Conservation (phyloP, 2,888 invertebrate species). For the Eilema sororculum region DNA sequence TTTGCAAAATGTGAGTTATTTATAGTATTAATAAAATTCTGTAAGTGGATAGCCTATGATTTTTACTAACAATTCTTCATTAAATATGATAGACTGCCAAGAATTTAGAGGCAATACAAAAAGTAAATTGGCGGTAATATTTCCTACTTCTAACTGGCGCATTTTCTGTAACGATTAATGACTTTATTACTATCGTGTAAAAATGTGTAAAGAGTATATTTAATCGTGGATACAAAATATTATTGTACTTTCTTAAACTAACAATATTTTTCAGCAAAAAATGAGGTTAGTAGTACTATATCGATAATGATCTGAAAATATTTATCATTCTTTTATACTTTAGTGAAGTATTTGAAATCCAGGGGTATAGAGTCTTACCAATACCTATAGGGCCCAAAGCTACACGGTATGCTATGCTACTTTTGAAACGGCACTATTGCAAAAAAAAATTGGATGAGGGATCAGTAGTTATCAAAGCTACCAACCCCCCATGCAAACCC, state of each 20-base stretch:
- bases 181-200: conserved; percentile 17
- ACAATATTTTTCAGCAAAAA: neutral
- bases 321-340: no score
- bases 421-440: no score
- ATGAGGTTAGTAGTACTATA: neutral
- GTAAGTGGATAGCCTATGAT: neutral
- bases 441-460: no score
- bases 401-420: no score
- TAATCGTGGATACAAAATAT: neutral
- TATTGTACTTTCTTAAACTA: neutral
- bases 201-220: conserved; percentile 17
- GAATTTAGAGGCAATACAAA: neutral
- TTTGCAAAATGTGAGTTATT: neutral
- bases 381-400: no score
- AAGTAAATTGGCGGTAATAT: conserved; percentile 27
- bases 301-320: no score
- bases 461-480: no score
- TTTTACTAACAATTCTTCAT: neutral
- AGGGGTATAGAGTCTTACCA: no score
- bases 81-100: neutral
- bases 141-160: conserved; percentile 22
- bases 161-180: conserved; percentile 28
- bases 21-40: neutral
- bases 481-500: no score
- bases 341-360: no score